Conservation (phyloP, 2,113 vertebrate species). For the Sylvietta virens region DNA sequence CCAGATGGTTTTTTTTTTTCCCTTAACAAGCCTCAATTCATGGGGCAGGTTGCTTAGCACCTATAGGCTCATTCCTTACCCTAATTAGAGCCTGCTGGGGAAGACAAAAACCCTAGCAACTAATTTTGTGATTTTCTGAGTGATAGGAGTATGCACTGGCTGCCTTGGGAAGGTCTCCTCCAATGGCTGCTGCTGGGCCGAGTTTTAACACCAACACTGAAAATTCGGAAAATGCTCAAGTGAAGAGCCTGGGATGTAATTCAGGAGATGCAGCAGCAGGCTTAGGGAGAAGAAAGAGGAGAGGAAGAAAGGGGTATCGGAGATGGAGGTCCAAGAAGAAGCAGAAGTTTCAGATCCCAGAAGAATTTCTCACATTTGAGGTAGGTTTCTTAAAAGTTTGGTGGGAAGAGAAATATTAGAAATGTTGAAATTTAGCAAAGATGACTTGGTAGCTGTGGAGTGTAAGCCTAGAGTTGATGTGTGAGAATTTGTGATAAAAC, state of each 20-base stretch:
- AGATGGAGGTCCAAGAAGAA: rapidly evolving
- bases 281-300: background rate
- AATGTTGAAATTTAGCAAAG: background rate
- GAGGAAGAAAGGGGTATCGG: rapidly evolving
- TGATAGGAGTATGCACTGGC: rapidly evolving
- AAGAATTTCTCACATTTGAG: rapidly evolving
- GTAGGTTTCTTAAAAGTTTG: background rate
- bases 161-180: background rate
- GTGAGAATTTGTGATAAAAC: background rate
- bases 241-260: rapidly evolving
- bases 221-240: rapidly evolving
- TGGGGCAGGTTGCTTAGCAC: background rate
- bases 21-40: background rate
- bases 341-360: rapidly evolving
- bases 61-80: background rate
- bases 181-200: rapidly evolving
- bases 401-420: background rate
- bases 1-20: background rate
- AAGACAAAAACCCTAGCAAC: background rate
- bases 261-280: rapidly evolving
- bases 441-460: background rate
- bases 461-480: background rate
- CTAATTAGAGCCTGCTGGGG: background rate
- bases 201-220: rapidly evolving
- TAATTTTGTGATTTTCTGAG: rapidly evolving